Conservation (phyloP, 2,888 invertebrate genomes). For the Dichetophora obliterata region DNA sequence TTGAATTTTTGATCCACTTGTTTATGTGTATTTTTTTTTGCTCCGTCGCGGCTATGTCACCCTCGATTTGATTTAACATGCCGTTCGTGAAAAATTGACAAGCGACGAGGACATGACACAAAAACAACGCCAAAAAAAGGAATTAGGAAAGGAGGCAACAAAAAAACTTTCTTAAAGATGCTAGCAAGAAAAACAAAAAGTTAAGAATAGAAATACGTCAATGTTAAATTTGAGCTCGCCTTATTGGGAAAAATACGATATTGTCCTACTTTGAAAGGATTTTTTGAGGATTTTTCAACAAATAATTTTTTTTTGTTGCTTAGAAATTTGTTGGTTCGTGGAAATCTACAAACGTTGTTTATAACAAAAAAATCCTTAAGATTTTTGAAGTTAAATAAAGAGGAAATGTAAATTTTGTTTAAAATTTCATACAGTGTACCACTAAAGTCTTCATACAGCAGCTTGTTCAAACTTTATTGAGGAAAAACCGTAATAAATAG, state of each 20-base stretch:
- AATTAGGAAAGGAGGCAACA: not conserved
- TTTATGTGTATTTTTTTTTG: conserved; percentile 30
- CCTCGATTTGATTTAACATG: conserved; percentile 65
- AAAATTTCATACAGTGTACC: too few relatives aligned
- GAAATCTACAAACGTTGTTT: not conserved
- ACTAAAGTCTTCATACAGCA: too few relatives aligned
- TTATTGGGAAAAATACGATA: too few relatives aligned
- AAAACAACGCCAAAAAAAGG: conserved; percentile 30
- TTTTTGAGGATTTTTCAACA: not conserved
- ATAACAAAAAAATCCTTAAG: too few relatives aligned
- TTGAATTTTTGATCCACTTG: conserved; percentile 57
- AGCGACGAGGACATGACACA: conserved; percentile 53
- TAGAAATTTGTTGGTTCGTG: not conserved
- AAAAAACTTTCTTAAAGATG: not conserved
- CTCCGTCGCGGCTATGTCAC: conserved; percentile 54
- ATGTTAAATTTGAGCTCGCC: too few relatives aligned
- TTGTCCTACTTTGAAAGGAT: not conserved
- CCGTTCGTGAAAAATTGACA: conserved; percentile 66
- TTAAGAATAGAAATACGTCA: too few relatives aligned
- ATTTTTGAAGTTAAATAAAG: too few relatives aligned
- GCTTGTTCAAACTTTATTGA: too few relatives aligned
- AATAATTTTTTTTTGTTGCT: conserved; percentile 10
- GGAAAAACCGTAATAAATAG: too few relatives aligned
- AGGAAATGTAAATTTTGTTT: too few relatives aligned
- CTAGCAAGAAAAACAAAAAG: not conserved